Evolutionary conservation across 2,797 vertebrate genomes (phyloP).

Genomic region (Mergus octosetaceus): DNA sequence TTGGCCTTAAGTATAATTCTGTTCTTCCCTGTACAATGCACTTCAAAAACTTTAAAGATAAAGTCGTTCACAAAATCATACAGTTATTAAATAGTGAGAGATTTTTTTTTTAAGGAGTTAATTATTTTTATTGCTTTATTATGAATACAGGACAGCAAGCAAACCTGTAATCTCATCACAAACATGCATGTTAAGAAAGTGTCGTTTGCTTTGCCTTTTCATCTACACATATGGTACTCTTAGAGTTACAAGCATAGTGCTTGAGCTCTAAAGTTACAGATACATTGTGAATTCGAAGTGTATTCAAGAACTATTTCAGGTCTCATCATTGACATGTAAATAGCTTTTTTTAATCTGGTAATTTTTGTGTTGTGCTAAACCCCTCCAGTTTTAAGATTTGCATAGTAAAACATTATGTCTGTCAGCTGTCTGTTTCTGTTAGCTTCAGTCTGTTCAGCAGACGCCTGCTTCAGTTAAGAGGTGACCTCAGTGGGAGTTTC

Average conservation of each 20-base stretch:
- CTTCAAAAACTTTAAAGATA: background rate
- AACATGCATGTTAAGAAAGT: background rate
- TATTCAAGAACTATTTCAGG: background rate
- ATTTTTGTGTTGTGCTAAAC: background rate
- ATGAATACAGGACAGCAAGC: background rate
- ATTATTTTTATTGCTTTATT: background rate
- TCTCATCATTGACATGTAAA: background rate
- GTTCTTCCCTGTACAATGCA: background rate
- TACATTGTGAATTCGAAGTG: background rate
- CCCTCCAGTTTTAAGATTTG: background rate
- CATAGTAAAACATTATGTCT: background rate
- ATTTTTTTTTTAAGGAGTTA: background rate
- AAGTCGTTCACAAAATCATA: background rate
- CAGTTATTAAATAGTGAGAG: background rate
- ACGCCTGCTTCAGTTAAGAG: slow-evolving; percentile 3
- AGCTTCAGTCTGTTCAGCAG: background rate
- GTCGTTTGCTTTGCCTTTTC: background rate
- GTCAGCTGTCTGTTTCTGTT: background rate
- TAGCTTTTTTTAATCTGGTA: background rate
- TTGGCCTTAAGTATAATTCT: background rate
- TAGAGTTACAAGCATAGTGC: background rate
- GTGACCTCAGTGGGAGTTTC: slow-evolving; percentile 41
- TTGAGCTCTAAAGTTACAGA: background rate
- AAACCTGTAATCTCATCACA: background rate
- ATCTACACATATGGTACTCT: background rate